phyloP scores from a whole-genome alignment of 1,140 invertebrate genomes.

The Drosophila suzukii region DNA sequence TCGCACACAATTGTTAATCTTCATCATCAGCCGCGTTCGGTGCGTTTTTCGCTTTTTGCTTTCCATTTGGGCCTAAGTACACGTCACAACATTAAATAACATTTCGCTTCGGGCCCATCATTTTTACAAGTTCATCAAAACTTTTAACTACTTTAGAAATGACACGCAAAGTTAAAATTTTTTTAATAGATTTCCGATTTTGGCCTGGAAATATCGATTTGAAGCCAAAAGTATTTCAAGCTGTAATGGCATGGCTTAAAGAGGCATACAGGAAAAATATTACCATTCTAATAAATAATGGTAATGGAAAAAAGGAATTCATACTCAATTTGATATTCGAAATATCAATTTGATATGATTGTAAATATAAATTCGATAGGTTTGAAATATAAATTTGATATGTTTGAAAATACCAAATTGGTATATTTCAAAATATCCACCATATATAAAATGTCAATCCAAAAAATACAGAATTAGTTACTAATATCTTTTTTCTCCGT shows the following conservation, averaged over 20 bases:
- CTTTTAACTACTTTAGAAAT: constrained; percentile 17
- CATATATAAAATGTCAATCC: too few relatives aligned
- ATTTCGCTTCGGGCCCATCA: constrained; percentile 11
- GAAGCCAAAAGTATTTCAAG: not conserved
- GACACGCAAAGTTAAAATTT: constrained; percentile 14
- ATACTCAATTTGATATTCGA: too few relatives aligned
- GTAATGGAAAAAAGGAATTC: too few relatives aligned
- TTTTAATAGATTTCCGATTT: not conserved
- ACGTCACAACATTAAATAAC: constrained; percentile 68
- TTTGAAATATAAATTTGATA: too few relatives aligned
- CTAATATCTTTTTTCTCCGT: too few relatives aligned
- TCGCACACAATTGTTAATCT: constrained; percentile 68
- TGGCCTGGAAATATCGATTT: constrained; percentile 10
- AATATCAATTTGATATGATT: too few relatives aligned
- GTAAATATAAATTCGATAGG: too few relatives aligned
- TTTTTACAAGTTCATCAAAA: constrained; percentile 26
- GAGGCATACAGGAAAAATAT: not conserved
- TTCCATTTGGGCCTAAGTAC: constrained; percentile 30
- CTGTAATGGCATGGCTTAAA: not conserved
- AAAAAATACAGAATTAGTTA: too few relatives aligned
- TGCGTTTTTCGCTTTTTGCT: constrained; percentile 16
- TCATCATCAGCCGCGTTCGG: constrained; percentile 19
- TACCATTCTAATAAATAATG: not conserved
- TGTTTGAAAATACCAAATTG: too few relatives aligned
- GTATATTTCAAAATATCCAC: too few relatives aligned